Evolutionary conservation across 2,113 vertebrate species (phyloP).

Genomic region (Carlito syrichta): DNA sequence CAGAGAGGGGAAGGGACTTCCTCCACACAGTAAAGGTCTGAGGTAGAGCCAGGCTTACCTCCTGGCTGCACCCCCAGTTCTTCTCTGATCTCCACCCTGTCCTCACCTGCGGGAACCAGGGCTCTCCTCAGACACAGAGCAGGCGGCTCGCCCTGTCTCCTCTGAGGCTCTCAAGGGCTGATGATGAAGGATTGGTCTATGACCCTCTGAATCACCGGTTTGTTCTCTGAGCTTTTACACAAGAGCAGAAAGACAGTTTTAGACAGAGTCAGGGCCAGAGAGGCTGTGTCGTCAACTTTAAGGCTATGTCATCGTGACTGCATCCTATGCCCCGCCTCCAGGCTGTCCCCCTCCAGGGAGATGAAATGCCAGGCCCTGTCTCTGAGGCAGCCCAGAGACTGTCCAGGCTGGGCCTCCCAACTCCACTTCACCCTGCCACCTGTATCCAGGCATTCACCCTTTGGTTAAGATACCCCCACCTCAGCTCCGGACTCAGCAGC

Average conservation of each 20-base stretch:
- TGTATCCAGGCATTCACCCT: not conserved
- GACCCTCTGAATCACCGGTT: not conserved
- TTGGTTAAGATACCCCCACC: not conserved
- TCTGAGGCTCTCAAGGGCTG: not conserved
- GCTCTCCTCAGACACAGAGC: not conserved
- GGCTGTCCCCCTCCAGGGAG: not conserved
- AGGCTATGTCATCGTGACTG: not conserved
- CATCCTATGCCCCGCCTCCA: rapidly evolving
- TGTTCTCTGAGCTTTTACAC: not conserved
- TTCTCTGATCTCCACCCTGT: not conserved
- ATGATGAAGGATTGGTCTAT: not conserved
- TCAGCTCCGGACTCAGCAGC: not conserved
- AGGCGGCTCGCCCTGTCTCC: not conserved
- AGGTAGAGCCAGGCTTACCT: not conserved
- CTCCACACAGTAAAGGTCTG: not conserved
- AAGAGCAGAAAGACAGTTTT: not conserved
- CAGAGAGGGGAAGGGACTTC: not conserved
- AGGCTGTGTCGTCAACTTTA: not conserved
- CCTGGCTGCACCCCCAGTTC: rapidly evolving
- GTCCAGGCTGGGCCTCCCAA: not conserved
- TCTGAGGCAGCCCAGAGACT: not conserved
- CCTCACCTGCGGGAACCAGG: not conserved
- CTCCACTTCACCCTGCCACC: no score
- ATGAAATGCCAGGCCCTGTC: not conserved
- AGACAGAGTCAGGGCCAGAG: not conserved